Conservation (phyloP, 2,888 invertebrate species). For the Himalopsyche kuldschensis region DNA sequence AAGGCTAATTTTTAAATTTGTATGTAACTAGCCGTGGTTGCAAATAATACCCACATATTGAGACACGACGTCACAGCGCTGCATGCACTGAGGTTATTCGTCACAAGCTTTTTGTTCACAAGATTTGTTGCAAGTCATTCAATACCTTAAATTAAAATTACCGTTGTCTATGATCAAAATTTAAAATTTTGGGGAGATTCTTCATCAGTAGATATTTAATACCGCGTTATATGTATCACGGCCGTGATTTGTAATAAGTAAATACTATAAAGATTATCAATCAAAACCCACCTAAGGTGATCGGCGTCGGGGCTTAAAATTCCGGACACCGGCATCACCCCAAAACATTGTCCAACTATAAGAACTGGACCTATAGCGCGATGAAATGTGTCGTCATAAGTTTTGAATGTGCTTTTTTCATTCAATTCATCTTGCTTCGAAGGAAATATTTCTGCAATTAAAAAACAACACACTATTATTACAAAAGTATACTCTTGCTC, state of each 20-base stretch:
- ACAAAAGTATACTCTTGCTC: too few species aligned
- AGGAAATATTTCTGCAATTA: slow-evolving; percentile 37
- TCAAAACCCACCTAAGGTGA: neutral
- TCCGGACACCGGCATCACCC: slow-evolving; percentile 57
- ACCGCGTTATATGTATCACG: too few species aligned
- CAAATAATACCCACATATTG: too few species aligned
- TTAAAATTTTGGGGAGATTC: too few species aligned
- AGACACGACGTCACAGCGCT: too few species aligned
- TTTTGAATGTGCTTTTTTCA: neutral
- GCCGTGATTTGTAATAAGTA: slow-evolving; percentile 44
- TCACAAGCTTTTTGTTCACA: too few species aligned
- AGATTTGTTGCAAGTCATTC: too few species aligned
- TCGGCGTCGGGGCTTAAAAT: slow-evolving; percentile 46
- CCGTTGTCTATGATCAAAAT: too few species aligned
- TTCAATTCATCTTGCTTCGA: slow-evolving; percentile 2
- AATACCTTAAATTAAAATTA: too few species aligned
- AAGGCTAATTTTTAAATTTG: too few species aligned
- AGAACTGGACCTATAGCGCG: slow-evolving; percentile 56
- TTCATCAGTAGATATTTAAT: neutral
- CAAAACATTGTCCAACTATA: slow-evolving; percentile 56
- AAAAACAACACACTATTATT: neutral
- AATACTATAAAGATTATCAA: slow-evolving; percentile 44
- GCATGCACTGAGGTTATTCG: too few species aligned
- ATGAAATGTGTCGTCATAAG: slow-evolving; percentile 51
- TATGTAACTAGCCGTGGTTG: too few species aligned